Base-by-base conservation (phyloP, 2,888 invertebrate genomes). In the Temnothorax ravouxi region DNA sequence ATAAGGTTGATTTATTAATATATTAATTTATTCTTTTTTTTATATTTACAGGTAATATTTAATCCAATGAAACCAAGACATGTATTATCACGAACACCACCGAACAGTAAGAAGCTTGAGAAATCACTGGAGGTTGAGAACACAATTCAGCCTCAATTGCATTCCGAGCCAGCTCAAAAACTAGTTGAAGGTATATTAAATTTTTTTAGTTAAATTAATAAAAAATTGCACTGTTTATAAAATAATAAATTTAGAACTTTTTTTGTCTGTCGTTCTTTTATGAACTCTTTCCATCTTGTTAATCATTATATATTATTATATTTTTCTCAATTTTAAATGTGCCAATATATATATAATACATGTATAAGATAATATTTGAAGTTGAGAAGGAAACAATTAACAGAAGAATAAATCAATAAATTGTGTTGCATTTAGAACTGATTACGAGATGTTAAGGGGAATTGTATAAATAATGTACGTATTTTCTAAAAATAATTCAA, bases 51-150 rank as follows among this genome's bases (percentile, higher is more conserved):
- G 52, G 69, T 11, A 15, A 61, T 9, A 11, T 87, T 89, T 74
- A 82, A 94, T 83, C 93, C 93, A 8, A 93, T 93, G 92, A 89
- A 90, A 62, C 93, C 94, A 0, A 91, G 88, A 41, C 84, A 83
- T 25, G 89, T 93, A 56, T 44, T 94, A 34, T 79, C 85, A 38
- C 89, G 93, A 64, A 93, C 92, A 83, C 93, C 93, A 8, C 76
- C 90, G 11, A 38, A n/a, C 1, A 9, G 8, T 54, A 44, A 64
- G 21, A 13, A 25, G 9, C 6, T 15, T 15, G 13, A 71, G 18
- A 38, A 66, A 13, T 3, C 25, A 44, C 0, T 2, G 64, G 3
- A 34, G 3, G 9, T n/a, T 2, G 2, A 13, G 25, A 0, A 52
- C 0, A 25, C 1, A 38, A 25, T 18, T 76, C 21, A 41, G 11